Conservation (phyloP, 1,140 invertebrate species). For the Zaprionus gabonicus region DNA sequence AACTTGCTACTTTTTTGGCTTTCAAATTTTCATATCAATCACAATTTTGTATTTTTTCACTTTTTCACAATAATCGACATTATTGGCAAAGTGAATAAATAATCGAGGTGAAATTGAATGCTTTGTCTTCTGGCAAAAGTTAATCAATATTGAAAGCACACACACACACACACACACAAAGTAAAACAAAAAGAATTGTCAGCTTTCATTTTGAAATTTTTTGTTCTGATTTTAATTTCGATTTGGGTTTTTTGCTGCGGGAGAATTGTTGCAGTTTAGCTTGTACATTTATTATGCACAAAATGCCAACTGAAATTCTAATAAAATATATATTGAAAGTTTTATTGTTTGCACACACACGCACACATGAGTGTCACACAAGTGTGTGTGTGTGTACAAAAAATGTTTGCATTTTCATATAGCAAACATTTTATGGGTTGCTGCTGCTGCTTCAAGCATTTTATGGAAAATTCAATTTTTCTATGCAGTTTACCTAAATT, state of each 20-base stretch:
- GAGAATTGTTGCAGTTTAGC: conserved; percentile 34
- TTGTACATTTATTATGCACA: conserved; percentile 73
- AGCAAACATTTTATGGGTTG: conserved; percentile 54
- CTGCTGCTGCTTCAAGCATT: conserved; percentile 49
- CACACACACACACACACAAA: not conserved
- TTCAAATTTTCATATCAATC: not conserved
- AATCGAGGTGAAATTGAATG: conserved; percentile 8
- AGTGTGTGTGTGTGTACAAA: conserved; percentile 6
- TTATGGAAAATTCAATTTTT: conserved; percentile 72
- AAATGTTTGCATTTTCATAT: conserved; percentile 56
- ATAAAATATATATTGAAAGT: conserved; percentile 81
- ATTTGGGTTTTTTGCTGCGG: conserved; percentile 6
- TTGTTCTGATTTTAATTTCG: not conserved
- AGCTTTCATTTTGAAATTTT: conserved; percentile 20
- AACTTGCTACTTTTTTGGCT: not conserved
- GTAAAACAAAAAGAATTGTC: conserved; percentile 8
- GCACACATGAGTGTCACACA: conserved; percentile 3
- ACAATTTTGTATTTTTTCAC: not conserved
- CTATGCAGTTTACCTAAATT: conserved; percentile 74
- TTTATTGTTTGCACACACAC: conserved; percentile 64
- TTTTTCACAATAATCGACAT: not conserved
- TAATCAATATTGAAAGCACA: conserved; percentile 27
- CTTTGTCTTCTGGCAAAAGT: not conserved
- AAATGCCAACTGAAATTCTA: conserved; percentile 71
- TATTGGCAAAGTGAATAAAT: conserved; percentile 8